Base-by-base conservation (phyloP, 2,797 vertebrate species). In the Myoxocephalus aenaeus region DNA sequence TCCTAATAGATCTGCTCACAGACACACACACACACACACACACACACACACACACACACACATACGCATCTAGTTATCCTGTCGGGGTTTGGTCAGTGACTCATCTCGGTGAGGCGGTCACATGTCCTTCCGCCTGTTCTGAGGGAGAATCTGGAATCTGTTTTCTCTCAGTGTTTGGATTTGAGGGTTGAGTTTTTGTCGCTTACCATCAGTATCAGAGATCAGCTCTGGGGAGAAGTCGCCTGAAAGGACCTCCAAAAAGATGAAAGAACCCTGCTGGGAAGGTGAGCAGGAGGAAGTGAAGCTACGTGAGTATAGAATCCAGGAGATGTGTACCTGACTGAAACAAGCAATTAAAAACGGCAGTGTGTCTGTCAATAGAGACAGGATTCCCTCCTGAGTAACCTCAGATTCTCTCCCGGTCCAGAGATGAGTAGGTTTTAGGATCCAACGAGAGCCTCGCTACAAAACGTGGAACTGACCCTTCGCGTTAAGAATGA, bases 281-380 rank as follows among this genome's bases (percentile, higher is more conserved):
- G 48, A 46, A 57, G 73, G 58, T 74, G 72, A 65, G 70, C 56
- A 46, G 22, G 27, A 68, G 29, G 56, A 22, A 61, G 11, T 18
- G 22, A 50, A 56, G 64, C 42, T 50, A 50, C 18, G 53, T n/a
- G 36, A 75, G 25, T 70, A 22, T 1, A 22, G 42, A 59, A 69
- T 69, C 18, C 38, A 50, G 32, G 6, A 58, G 5, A 46, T 77
- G 66, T 64, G 56, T 57, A 38, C 27, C 64, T 42, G 46, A 53
- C 51, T 67, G 42, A 79, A 80, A 70, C 61, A 70, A 59, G 61
- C 76, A 68, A 79, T 79, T 79, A 75, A 75, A 82, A 63, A n/a
- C 9, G 4, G 65, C 48, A 27, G 53, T 9, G 27, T 63, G 68
- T 75, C 46, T 74, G 42, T 66, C 14, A 65, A 32, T 8, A 53